These are phyloP conservation scores for Epizoanthus stellaris DNA, from an alignment of 92 coral and sea anemone species.

Conservation along the genomic window DNA sequence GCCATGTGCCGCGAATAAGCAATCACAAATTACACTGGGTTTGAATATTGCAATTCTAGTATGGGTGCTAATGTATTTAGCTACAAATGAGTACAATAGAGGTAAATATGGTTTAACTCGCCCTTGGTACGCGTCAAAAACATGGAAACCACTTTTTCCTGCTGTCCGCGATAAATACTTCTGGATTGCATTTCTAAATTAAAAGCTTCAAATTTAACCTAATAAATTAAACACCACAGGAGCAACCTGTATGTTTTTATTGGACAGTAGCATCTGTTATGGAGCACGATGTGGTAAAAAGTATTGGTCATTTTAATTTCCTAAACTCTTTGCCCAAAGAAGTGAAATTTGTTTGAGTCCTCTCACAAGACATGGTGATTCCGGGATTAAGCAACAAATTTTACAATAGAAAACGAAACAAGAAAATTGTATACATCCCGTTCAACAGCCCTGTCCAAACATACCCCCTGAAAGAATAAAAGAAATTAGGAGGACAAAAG, in stretches of 20 bases:
- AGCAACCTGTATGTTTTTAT: not conserved
- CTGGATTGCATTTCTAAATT: not conserved
- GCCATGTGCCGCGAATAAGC: not conserved
- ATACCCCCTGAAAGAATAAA: slow-evolving; percentile 89
- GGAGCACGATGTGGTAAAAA: not conserved
- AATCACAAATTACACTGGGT: not conserved
- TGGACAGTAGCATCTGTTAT: not conserved
- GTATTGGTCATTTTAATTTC: not conserved
- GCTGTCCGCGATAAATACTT: not conserved
- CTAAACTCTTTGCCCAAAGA: not conserved
- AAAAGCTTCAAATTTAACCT: slow-evolving; percentile 18
- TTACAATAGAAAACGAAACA: slow-evolving; percentile 62
- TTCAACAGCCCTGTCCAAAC: slow-evolving; percentile 70
- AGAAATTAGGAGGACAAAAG: slow-evolving; percentile 73
- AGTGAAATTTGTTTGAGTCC: not conserved
- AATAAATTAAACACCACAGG: not conserved
- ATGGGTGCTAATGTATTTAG: slow-evolving; percentile 39
- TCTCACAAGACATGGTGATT: slow-evolving; percentile 1
- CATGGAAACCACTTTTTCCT: slow-evolving; percentile 1
- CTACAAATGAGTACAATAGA: not conserved
- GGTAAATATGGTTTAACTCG: not conserved
- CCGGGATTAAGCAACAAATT: slow-evolving; percentile 29
- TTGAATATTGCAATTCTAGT: not conserved
- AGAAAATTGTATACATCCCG: slow-evolving; percentile 62
- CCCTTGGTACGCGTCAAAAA: not conserved